Conservation (phyloP, 2,888 invertebrate genomes). For the Serrognathus titanus region DNA sequence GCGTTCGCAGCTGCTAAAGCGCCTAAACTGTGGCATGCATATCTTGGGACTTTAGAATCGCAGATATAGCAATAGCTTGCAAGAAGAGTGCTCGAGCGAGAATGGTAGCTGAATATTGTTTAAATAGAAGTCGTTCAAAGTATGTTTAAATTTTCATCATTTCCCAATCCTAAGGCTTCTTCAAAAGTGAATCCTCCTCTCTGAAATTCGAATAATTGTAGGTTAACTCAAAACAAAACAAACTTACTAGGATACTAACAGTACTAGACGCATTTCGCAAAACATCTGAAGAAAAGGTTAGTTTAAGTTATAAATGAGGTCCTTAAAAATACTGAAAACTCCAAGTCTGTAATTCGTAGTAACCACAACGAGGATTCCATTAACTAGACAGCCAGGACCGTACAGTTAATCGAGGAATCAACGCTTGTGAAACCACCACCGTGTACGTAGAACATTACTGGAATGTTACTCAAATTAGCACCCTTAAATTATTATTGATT, state of each 20-base stretch:
- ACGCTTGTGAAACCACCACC: constrained; percentile 39
- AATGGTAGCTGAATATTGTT: too few species aligned
- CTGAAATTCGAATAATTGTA: constrained; percentile 23
- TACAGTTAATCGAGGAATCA: constrained; percentile 43
- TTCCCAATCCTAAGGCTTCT: constrained; percentile 12
- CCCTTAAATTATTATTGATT: too few species aligned
- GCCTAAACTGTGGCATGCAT: constrained; percentile 22
- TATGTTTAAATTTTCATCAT: too few species aligned
- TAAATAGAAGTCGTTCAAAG: too few species aligned
- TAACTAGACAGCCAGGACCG: constrained; percentile 38
- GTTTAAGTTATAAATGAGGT: not conserved
- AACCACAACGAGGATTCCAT: constrained; percentile 35
- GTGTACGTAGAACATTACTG: constrained; percentile 42
- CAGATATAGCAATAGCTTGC: constrained; percentile 35
- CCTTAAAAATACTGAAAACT: constrained; percentile 28
- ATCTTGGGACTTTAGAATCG: constrained; percentile 44
- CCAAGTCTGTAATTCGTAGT: constrained; percentile 39
- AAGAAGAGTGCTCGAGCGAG: too few species aligned
- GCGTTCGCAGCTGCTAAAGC: constrained; percentile 11
- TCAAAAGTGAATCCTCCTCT: constrained; percentile 27
- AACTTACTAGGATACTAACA: constrained; percentile 23
- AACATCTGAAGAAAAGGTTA: not conserved
- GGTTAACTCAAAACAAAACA: not conserved
- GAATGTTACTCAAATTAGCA: not conserved
- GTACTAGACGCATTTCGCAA: constrained; percentile 20